Conservation (phyloP, 2,797 vertebrate genomes). For the Sebastes baramenuke region DNA sequence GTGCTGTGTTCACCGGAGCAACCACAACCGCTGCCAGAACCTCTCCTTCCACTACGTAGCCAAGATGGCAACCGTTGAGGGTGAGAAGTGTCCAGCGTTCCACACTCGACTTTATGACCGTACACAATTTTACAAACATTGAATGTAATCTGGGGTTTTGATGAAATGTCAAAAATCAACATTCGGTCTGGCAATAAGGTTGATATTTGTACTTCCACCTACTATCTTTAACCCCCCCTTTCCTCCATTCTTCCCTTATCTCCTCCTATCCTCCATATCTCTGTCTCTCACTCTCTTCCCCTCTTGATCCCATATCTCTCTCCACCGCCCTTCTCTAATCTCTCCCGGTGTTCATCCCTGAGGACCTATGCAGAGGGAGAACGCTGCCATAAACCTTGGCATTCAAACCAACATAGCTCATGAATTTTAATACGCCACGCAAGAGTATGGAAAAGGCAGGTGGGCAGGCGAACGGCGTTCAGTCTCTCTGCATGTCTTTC, state of each 20-base stretch:
- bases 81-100: too few relatives aligned
- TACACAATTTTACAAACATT: not conserved
- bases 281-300: constrained; percentile 25
- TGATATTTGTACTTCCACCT: constrained; percentile 15
- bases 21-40: too few relatives aligned
- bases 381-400: constrained; percentile 69
- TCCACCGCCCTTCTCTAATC: constrained; percentile 60
- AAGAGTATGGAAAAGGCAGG: constrained; percentile 39
- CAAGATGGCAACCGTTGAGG: too few relatives aligned
- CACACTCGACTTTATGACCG: too few relatives aligned
- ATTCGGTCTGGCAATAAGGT: not conserved
- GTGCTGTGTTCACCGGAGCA: too few relatives aligned
- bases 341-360: constrained; percentile 46
- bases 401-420: constrained; percentile 68
- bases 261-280: constrained; percentile 42
- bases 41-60: too few relatives aligned
- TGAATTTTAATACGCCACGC: constrained; percentile 73
- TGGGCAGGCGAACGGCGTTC: constrained; percentile 23
- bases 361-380: constrained; percentile 58
- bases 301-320: constrained; percentile 57
- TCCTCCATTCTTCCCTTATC: constrained; percentile 36
- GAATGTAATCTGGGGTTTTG: not conserved
- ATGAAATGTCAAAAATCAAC: constrained; percentile 7
- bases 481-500: constrained; percentile 24
- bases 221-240: constrained; percentile 8